phyloP scores from a whole-genome alignment of 2,797 vertebrate genomes.

The Chromobotia macracanthus region DNA sequence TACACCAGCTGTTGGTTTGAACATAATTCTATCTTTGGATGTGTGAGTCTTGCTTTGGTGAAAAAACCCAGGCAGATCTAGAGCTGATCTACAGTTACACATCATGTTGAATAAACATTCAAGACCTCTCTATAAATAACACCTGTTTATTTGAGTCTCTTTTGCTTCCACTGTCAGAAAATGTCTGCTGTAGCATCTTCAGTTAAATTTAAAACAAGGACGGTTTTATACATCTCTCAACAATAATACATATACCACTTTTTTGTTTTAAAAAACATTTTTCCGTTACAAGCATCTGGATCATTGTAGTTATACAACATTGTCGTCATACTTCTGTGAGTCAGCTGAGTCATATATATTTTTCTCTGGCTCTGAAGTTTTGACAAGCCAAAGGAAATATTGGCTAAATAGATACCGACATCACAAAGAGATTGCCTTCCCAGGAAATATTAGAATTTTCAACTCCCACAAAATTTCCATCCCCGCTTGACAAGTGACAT shows the following conservation, averaged over 20 bases:
- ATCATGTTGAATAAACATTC: constrained; percentile 51
- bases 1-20: constrained; percentile 29
- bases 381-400: constrained; percentile 60
- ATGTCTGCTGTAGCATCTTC: not conserved
- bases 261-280: not conserved
- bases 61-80: constrained; percentile 40
- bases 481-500: constrained; percentile 65
- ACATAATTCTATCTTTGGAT: constrained; percentile 32
- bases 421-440: constrained; percentile 66
- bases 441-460: constrained; percentile 61
- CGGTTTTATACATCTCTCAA: not conserved
- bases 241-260: not conserved
- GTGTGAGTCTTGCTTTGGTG: constrained; percentile 45
- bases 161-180: constrained; percentile 20
- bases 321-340: constrained; percentile 48
- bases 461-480: constrained; percentile 60
- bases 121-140: constrained; percentile 48
- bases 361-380: constrained; percentile 59
- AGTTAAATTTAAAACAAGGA: not conserved
- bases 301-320: constrained; percentile 17
- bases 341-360: constrained; percentile 55
- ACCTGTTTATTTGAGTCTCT: constrained; percentile 40
- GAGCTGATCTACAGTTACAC: constrained; percentile 42
- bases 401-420: constrained; percentile 60
- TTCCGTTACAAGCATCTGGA: not conserved